Percentiles rank a stretch among this genome's conserved stretches.
Evolutionary conservation across 2,797 vertebrate genomes (phyloP).

Genomic region (Gambusia yucatana): DNA sequence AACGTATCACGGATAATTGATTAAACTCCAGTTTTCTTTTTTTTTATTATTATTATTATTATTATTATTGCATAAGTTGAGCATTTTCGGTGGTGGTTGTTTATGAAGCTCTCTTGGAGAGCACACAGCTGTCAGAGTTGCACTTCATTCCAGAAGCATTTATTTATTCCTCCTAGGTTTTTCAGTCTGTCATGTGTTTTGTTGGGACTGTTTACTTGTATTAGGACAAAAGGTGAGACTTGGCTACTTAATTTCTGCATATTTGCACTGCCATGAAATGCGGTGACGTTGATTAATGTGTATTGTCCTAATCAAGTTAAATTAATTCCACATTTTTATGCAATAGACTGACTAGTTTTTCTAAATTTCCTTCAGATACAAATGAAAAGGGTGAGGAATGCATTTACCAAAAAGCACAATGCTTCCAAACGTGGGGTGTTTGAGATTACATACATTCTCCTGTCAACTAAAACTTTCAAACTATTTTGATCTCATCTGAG

Average conservation of each 20-base stretch:
- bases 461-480: background rate
- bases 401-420: background rate
- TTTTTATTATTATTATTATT: too few species aligned
- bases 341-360: background rate
- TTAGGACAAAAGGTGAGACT: too few species aligned
- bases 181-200: background rate
- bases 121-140: background rate
- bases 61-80: background rate
- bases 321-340: too few species aligned
- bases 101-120: background rate
- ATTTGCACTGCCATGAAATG: too few species aligned
- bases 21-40: slow-evolving; percentile 1
- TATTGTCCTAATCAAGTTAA: too few species aligned
- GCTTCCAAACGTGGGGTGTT: background rate
- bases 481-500: background rate
- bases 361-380: background rate
- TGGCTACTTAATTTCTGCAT: too few species aligned
- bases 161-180: background rate
- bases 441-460: background rate
- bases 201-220: background rate
- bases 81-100: background rate
- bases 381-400: background rate
- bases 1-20: slow-evolving; percentile 1
- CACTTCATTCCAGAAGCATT: background rate
- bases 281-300: too few species aligned